Evolutionary conservation across 2,113 vertebrate genomes (phyloP).

Genomic region (Coptodon rendalli): DNA sequence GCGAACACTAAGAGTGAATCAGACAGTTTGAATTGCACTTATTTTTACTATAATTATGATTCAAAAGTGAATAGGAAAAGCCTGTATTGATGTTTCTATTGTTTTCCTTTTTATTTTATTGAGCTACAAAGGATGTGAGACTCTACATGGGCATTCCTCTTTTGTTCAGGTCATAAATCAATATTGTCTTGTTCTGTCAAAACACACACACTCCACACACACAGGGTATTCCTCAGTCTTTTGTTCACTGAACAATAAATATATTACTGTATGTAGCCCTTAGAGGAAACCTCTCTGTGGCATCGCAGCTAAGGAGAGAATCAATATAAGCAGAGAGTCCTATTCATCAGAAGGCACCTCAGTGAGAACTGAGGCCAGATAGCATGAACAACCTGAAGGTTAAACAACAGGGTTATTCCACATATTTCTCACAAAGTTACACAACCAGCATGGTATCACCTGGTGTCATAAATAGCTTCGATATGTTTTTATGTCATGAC

Average conservation of each 20-base stretch:
- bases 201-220: neutral
- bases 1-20: neutral
- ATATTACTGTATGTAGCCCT: neutral
- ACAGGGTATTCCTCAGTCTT: neutral
- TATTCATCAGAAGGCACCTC: slow-evolving; percentile 34
- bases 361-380: neutral
- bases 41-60: neutral
- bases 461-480: neutral
- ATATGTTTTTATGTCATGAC: neutral
- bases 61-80: neutral
- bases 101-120: slow-evolving; percentile 1
- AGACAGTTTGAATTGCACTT: neutral
- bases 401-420: slow-evolving; percentile 2
- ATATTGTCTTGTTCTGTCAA: slow-evolving; percentile 33
- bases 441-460: neutral
- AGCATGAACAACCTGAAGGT: neutral
- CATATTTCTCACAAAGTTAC: neutral
- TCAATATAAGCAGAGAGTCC: slow-evolving; percentile 31
- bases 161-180: slow-evolving; percentile 52
- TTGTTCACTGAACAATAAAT: slow-evolving; percentile 34
- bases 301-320: slow-evolving; percentile 33
- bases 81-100: neutral
- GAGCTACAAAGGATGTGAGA: neutral
- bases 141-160: neutral
- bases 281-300: slow-evolving; percentile 15